phyloP scores from a whole-genome alignment of 2,113 vertebrate species.

The Camelus dromedarius region DNA sequence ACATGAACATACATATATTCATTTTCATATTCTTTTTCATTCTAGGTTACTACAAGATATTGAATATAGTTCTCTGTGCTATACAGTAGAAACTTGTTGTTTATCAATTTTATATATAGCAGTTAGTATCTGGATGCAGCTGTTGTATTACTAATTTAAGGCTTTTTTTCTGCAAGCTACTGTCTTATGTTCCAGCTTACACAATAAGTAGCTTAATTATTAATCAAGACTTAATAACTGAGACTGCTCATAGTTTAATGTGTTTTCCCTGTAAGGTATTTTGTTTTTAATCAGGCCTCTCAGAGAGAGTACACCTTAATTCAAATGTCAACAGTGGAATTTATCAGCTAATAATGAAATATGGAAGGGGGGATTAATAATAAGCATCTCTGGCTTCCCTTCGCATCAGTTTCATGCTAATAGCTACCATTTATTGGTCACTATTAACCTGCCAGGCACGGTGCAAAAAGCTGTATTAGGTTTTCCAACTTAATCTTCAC shows the following conservation, averaged over 20 bases:
- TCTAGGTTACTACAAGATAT: too few relatives aligned
- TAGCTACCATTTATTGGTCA: background rate
- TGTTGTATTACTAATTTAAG: constrained; percentile 2
- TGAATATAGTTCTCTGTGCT: too few relatives aligned
- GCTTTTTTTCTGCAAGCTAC: background rate
- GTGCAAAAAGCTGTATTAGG: background rate
- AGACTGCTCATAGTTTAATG: background rate
- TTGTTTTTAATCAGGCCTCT: background rate
- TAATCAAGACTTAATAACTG: constrained; percentile 20
- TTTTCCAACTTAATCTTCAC: background rate
- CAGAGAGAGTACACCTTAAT: background rate
- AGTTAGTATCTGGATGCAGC: background rate
- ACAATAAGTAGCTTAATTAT: constrained; percentile 36
- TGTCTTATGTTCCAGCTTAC: constrained; percentile 9
- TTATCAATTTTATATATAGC: too few relatives aligned
- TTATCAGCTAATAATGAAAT: background rate
- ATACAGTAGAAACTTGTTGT: too few relatives aligned
- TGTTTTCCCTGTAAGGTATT: constrained; percentile 32
- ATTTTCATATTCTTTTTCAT: too few relatives aligned
- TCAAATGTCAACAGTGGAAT: background rate
- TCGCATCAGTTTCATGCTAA: background rate
- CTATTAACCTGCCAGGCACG: background rate
- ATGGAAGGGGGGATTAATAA: background rate
- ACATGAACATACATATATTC: too few relatives aligned
- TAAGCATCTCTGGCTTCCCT: background rate